A percentile compares a stretch with the other conserved stretches of the same genome.
Conservation (phyloP, 1,140 invertebrate genomes). For the Trichoplusia ni region DNA sequence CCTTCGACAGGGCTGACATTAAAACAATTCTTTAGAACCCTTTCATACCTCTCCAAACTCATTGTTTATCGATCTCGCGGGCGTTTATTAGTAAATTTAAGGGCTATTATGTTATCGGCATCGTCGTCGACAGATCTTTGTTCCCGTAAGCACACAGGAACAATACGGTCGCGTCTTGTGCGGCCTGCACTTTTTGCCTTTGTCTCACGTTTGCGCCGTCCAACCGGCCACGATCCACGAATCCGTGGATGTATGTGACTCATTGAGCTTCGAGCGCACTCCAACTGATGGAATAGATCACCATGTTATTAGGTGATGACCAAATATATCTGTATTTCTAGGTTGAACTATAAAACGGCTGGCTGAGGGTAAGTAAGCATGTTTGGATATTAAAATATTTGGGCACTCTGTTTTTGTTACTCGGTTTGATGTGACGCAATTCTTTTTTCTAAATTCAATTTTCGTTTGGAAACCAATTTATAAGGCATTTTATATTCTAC, state of each 20-base stretch:
- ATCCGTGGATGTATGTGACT: conserved; percentile 23
- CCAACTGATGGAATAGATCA: too few relatives aligned
- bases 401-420: too few relatives aligned
- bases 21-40: conserved; percentile 15
- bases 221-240: conserved; percentile 20
- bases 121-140: conserved; percentile 33
- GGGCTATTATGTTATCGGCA: conserved; percentile 31
- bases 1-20: background rate
- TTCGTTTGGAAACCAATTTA: too few relatives aligned
- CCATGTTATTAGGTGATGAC: too few relatives aligned
- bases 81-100: conserved; percentile 39
- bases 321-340: too few relatives aligned
- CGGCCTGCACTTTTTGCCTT: conserved; percentile 42
- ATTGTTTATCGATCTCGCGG: conserved; percentile 23
- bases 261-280: too few relatives aligned
- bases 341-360: too few relatives aligned
- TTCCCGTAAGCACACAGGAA: conserved; percentile 33
- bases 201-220: conserved; percentile 41
- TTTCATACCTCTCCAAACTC: conserved; percentile 17
- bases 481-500: too few relatives aligned
- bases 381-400: too few relatives aligned
- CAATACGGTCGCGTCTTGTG: conserved; percentile 58
- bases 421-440: too few relatives aligned
- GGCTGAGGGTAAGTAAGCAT: too few relatives aligned
- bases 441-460: too few relatives aligned